phyloP scores from a whole-genome alignment of 2,797 vertebrate species.

The Trachurus trachurus region DNA sequence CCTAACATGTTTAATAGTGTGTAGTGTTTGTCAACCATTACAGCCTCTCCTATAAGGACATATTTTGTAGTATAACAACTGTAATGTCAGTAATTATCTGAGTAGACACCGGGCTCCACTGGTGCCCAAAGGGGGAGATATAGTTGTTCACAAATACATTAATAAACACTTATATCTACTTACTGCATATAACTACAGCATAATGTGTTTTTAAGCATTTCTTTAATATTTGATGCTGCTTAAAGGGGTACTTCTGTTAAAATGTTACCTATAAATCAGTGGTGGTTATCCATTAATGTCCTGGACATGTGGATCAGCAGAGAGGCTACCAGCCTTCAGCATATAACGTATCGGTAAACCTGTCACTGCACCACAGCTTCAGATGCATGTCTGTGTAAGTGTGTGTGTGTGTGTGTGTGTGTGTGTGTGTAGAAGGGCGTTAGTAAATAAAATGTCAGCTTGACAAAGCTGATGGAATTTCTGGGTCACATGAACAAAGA shows the following conservation, averaged over 20 bases:
- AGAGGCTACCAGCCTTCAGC: slow-evolving; percentile 4
- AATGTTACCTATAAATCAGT: background rate
- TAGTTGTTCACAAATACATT: background rate
- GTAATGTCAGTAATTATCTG: background rate
- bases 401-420: background rate
- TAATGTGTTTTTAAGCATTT: background rate
- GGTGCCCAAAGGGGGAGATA: background rate
- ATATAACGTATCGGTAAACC: slow-evolving; percentile 23
- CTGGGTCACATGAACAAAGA: slow-evolving; percentile 44
- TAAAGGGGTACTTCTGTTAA: background rate
- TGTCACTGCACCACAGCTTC: slow-evolving; percentile 27
- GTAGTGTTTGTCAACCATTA: background rate
- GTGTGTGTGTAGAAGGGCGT: slow-evolving; percentile 2
- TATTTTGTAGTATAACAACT: background rate
- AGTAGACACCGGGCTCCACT: background rate
- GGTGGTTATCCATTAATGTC: background rate
- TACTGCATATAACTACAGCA: background rate
- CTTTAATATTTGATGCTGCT: background rate
- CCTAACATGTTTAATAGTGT: background rate
- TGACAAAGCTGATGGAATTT: slow-evolving; percentile 21
- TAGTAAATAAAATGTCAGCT: slow-evolving; percentile 17
- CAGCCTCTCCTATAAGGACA: background rate
- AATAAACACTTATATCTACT: background rate
- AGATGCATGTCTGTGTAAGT: slow-evolving; percentile 5
- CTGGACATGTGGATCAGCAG: slow-evolving; percentile 19